Conservation (phyloP, 2,797 vertebrate species). For the Micropoecilia bifurca region DNA sequence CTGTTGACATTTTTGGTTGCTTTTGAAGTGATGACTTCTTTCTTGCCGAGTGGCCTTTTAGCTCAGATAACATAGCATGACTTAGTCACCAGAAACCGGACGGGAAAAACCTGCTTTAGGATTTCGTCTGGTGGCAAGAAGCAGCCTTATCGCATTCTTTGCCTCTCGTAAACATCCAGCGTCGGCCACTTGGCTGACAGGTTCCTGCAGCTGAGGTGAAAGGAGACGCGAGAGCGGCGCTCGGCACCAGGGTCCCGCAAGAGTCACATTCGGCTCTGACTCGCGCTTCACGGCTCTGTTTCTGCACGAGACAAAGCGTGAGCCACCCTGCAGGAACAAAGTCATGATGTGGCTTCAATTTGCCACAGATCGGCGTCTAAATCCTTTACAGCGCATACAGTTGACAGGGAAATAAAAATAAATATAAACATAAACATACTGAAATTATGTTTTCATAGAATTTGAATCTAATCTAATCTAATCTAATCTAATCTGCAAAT, state of each 20-base stretch:
- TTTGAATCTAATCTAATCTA: no score
- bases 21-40: background rate
- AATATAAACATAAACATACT: slow-evolving; percentile 51
- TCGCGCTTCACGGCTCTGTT: slow-evolving; percentile 46
- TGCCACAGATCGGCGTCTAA: slow-evolving; percentile 52
- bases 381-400: slow-evolving; percentile 54
- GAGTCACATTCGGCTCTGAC: slow-evolving; percentile 42
- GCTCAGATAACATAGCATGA: background rate
- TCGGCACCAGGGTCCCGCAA: slow-evolving; percentile 12
- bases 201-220: slow-evolving; percentile 55
- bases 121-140: slow-evolving; percentile 23
- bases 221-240: slow-evolving; percentile 52
- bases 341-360: slow-evolving; percentile 44
- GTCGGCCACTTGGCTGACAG: slow-evolving; percentile 48
- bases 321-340: slow-evolving; percentile 45
- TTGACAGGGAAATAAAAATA: slow-evolving; percentile 55
- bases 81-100: slow-evolving; percentile 2
- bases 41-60: background rate
- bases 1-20: background rate
- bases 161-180: slow-evolving; percentile 28
- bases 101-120: slow-evolving; percentile 63
- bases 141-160: slow-evolving; percentile 42
- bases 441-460: background rate
- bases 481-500: no score
- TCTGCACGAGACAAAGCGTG: slow-evolving; percentile 43